A percentile compares a stretch with the other conserved stretches of the same genome.
phyloP scores from a whole-genome alignment of 2,113 vertebrate genomes.

The Silurus asotus region DNA sequence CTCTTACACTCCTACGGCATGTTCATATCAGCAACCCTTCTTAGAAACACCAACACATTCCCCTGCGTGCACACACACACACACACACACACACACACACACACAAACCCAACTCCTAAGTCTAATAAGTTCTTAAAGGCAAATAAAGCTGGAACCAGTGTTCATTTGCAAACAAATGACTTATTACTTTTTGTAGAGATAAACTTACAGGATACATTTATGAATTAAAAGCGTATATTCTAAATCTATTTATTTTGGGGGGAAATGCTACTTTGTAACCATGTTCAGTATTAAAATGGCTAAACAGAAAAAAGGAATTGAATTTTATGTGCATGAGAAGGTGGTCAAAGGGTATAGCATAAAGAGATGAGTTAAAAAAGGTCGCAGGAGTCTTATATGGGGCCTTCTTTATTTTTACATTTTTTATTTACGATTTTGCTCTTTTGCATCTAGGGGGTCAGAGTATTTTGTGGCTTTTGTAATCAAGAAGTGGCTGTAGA shows the following conservation, averaged over 20 bases:
- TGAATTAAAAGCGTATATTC: too few species aligned
- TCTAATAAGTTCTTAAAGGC: constrained; percentile 1
- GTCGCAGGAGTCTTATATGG: constrained; percentile 21
- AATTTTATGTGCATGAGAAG: constrained; percentile 63
- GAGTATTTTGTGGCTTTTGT: not conserved
- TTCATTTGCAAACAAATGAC: constrained; percentile 72
- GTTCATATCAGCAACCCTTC: constrained; percentile 26
- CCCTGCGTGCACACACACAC: constrained; percentile 32
- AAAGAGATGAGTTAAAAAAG: not conserved
- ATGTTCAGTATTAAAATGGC: too few species aligned
- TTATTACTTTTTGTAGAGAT: constrained; percentile 58
- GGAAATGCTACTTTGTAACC: too few species aligned
- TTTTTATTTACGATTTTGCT: not conserved
- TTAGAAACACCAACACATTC: constrained; percentile 37
- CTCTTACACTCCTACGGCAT: constrained; percentile 26
- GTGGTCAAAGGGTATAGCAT: constrained; percentile 61
- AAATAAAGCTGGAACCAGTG: constrained; percentile 54
- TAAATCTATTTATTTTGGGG: too few species aligned
- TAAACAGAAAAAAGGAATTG: too few species aligned
- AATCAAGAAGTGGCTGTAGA: constrained; percentile 4
- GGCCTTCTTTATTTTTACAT: not conserved
- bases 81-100: constrained; percentile 38
- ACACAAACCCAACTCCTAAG: not conserved
- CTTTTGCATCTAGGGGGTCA: not conserved
- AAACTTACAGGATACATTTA: too few species aligned